These are phyloP conservation scores for Sarcophaga peregrina DNA, from an alignment of 1,140 invertebrate genomes.

Conservation along the genomic window DNA sequence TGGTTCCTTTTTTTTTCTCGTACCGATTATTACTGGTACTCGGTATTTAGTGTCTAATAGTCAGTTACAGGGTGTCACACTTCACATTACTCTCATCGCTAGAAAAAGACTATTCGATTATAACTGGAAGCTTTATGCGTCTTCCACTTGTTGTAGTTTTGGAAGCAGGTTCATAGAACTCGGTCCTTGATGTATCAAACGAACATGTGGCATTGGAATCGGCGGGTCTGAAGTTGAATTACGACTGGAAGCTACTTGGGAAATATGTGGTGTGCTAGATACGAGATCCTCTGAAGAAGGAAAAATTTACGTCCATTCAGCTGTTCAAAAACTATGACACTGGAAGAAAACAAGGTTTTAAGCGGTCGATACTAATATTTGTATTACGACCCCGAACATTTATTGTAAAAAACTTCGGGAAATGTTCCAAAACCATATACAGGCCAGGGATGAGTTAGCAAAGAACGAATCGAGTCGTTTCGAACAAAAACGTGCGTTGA, in stretches of 20 bases:
- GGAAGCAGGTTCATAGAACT: neutral
- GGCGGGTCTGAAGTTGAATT: neutral
- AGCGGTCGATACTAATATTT: neutral
- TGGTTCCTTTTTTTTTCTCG: neutral
- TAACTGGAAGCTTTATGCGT: constrained; percentile 7
- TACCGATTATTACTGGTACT: too few relatives aligned
- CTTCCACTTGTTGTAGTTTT: constrained; percentile 10
- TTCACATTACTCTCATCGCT: neutral
- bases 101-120: neutral
- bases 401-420: neutral
- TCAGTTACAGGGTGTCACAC: too few relatives aligned
- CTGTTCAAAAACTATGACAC: neutral
- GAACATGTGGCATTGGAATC: constrained; percentile 15
- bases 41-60: too few relatives aligned
- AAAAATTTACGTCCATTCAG: neutral
- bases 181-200: neutral
- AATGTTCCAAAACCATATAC: neutral
- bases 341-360: neutral
- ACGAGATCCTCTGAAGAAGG: neutral
- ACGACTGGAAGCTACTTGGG: neutral
- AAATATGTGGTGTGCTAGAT: neutral
- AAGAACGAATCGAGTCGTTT: neutral
- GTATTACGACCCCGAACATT: neutral
- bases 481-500: neutral
- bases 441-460: neutral